Evolutionary conservation across 1,140 invertebrate genomes (phyloP).

Genomic region (Odontomachus brunneus): DNA sequence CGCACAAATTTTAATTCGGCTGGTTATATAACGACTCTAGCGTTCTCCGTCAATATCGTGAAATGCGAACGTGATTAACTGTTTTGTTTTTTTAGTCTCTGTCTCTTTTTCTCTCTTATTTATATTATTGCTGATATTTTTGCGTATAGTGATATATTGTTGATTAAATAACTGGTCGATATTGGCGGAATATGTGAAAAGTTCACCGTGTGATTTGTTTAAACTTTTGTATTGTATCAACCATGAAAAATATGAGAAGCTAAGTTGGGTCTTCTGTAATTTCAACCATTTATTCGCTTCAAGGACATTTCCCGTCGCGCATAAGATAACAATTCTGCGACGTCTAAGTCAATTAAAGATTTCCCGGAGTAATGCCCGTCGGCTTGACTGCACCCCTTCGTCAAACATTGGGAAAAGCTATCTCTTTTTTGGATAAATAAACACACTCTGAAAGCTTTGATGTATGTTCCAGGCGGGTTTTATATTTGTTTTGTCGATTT

Average conservation of each 20-base stretch:
- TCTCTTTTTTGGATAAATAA: constrained; percentile 48
- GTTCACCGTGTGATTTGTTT: neutral
- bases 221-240: neutral
- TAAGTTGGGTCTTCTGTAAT: constrained; percentile 5
- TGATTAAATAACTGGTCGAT: neutral
- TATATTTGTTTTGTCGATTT: constrained; percentile 45
- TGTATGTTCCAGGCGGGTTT: constrained; percentile 17
- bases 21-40: neutral
- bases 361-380: constrained; percentile 7
- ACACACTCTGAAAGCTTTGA: constrained; percentile 39
- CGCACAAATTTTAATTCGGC: neutral
- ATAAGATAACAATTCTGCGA: constrained; percentile 25
- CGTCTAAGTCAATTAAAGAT: constrained; percentile 24
- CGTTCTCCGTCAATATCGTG: neutral
- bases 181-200: neutral
- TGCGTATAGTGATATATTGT: neutral
- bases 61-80: neutral
- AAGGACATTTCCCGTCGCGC: neutral
- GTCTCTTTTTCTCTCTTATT: neutral
- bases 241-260: neutral
- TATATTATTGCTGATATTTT: neutral
- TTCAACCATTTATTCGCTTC: constrained; percentile 13
- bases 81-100: no score
- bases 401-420: constrained; percentile 46
- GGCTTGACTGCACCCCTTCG: constrained; percentile 3